phyloP scores from a whole-genome alignment of 2,888 invertebrate species.

The Diploptera punctata region DNA sequence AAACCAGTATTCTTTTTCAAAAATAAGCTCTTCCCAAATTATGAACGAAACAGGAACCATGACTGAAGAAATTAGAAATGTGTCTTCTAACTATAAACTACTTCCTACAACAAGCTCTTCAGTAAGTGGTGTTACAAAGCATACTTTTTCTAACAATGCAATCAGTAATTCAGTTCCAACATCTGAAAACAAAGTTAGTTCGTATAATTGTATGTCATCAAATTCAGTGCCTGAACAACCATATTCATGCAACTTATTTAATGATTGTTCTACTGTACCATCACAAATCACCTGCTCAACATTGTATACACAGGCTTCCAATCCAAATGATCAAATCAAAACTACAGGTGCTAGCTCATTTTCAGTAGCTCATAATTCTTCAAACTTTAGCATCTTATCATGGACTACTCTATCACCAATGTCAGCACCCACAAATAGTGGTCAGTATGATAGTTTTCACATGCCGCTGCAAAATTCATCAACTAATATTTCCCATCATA shows the following conservation, averaged over 20 bases:
- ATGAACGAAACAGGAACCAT: neutral
- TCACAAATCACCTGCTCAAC: neutral
- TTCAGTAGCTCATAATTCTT: constrained; percentile 53
- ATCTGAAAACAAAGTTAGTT: neutral
- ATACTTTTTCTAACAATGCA: neutral
- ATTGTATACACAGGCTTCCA: constrained; percentile 6
- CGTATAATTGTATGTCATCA: neutral
- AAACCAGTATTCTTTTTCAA: neutral
- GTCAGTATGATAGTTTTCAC: constrained; percentile 21
- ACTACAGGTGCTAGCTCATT: constrained; percentile 5
- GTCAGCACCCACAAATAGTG: constrained; percentile 5
- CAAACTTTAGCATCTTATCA: constrained; percentile 54
- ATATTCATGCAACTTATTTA: constrained; percentile 9
- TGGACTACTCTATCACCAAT: constrained; percentile 54
- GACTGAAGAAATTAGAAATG: neutral
- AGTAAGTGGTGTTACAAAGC: neutral
- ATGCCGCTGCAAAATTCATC: neutral
- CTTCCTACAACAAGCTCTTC: neutral
- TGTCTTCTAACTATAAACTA: neutral
- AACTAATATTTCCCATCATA: neutral
- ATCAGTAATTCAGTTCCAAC: neutral
- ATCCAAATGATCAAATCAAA: constrained; percentile 1
- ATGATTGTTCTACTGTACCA: neutral
- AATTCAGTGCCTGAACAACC: constrained; percentile 11
- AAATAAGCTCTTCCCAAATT: neutral